phyloP scores from a whole-genome alignment of 2,888 invertebrate genomes.

The Pogonocherus hispidulus region DNA sequence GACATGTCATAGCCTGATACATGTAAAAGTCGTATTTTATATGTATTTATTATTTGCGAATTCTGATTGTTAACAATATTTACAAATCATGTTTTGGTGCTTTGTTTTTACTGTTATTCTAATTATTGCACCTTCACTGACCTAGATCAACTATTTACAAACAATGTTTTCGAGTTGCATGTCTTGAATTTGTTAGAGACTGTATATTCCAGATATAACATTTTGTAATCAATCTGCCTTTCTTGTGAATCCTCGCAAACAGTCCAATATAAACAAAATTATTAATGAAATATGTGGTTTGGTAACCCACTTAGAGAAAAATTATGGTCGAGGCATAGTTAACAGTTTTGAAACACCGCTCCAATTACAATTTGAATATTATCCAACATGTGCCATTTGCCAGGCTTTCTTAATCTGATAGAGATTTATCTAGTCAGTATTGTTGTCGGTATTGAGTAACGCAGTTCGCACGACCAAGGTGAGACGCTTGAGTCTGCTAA shows the following conservation, averaged over 20 bases:
- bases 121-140: not conserved
- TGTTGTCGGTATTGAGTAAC: not conserved
- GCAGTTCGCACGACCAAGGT: not conserved
- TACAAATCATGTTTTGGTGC: too few species aligned
- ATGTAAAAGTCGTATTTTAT: not conserved
- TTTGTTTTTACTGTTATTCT: too few species aligned
- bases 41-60: too few species aligned
- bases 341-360: constrained; percentile 21
- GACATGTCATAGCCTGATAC: constrained; percentile 16
- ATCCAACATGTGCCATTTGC: constrained; percentile 9
- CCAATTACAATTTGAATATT: constrained; percentile 16
- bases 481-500: not conserved
- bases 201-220: too few species aligned
- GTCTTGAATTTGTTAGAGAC: not conserved
- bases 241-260: not conserved
- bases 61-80: too few species aligned
- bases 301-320: constrained; percentile 36
- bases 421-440: constrained; percentile 3
- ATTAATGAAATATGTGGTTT: constrained; percentile 29
- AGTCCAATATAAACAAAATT: constrained; percentile 30
- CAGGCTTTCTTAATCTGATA: constrained; percentile 1
- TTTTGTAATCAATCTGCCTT: constrained; percentile 2
- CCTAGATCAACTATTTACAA: constrained; percentile 2
- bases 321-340: not conserved
- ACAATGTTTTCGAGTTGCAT: not conserved